A percentile compares a stretch with the other conserved stretches of the same genome.
Conservation (phyloP, 2,113 vertebrate species). For the Plecotus auritus region DNA sequence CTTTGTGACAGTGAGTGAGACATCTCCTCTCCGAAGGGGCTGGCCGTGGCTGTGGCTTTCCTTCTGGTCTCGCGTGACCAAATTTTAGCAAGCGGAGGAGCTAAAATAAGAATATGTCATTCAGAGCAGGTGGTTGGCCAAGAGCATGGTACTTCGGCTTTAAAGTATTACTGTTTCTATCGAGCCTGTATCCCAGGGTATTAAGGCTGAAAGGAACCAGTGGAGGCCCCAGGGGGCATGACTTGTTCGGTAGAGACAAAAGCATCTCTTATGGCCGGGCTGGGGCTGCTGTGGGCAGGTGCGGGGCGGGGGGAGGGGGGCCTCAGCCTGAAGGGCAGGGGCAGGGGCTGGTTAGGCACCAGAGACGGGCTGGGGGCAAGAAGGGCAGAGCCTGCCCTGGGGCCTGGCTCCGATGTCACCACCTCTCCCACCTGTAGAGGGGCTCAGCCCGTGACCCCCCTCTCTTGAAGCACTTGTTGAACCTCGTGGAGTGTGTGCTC, state of each 20-base stretch:
- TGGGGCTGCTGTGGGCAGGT: too few relatives aligned
- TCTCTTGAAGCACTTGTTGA: background rate
- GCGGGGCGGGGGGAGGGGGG: too few relatives aligned
- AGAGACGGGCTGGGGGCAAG: background rate
- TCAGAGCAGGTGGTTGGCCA: background rate
- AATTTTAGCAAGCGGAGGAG: background rate
- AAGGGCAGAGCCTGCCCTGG: background rate
- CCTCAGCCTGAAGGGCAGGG: background rate
- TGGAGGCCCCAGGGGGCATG: too few relatives aligned
- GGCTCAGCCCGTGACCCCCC: background rate
- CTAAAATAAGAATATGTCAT: background rate
- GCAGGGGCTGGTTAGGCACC: background rate
- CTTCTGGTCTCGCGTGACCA: background rate
- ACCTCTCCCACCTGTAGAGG: background rate
- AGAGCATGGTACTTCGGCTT: background rate
- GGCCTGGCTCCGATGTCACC: background rate
- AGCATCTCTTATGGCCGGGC: background rate
- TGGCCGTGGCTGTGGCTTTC: background rate
- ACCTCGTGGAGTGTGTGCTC: background rate
- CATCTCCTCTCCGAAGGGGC: background rate
- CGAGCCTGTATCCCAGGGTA: background rate
- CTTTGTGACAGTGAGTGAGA: background rate
- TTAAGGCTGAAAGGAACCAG: background rate
- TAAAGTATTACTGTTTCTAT: background rate
- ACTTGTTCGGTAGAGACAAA: background rate